These are phyloP conservation scores for Diplazon laetatorius DNA, from an alignment of 2,888 invertebrate genomes.

Conservation along the genomic window DNA sequence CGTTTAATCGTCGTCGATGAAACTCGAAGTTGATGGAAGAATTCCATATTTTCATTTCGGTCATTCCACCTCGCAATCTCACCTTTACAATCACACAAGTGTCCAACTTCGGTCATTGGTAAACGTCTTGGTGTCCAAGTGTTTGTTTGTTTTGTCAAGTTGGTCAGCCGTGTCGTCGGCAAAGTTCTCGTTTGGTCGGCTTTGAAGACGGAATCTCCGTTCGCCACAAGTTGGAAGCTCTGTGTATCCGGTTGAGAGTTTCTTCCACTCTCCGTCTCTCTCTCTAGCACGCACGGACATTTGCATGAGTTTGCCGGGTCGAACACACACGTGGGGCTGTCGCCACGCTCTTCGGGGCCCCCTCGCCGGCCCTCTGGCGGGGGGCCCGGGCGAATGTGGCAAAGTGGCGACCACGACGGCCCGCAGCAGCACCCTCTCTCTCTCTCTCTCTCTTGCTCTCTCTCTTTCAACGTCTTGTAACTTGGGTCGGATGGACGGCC, in stretches of 20 bases:
- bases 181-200: constrained; percentile 52
- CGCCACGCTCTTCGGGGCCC: constrained; percentile 49
- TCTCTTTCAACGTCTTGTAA: too few relatives aligned
- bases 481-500: too few relatives aligned
- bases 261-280: constrained; percentile 27
- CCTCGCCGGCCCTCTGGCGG: constrained; percentile 15
- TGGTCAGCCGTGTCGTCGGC: constrained; percentile 57
- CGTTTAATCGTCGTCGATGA: too few relatives aligned
- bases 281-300: constrained; percentile 35
- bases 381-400: constrained; percentile 25
- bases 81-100: neutral
- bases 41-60: too few relatives aligned
- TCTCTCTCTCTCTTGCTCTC: constrained; percentile 23
- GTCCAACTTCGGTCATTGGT: neutral
- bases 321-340: constrained; percentile 64
- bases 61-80: too few relatives aligned
- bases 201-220: constrained; percentile 52
- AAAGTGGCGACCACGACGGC: constrained; percentile 49
- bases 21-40: too few relatives aligned
- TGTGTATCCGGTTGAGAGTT: constrained; percentile 40
- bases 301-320: constrained; percentile 54
- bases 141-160: constrained; percentile 49
- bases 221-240: constrained; percentile 55
- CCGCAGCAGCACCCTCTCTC: constrained; percentile 30
- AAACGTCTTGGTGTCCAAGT: constrained; percentile 9